phyloP scores from a whole-genome alignment of 2,113 vertebrate genomes.

The Monopterus albus region DNA sequence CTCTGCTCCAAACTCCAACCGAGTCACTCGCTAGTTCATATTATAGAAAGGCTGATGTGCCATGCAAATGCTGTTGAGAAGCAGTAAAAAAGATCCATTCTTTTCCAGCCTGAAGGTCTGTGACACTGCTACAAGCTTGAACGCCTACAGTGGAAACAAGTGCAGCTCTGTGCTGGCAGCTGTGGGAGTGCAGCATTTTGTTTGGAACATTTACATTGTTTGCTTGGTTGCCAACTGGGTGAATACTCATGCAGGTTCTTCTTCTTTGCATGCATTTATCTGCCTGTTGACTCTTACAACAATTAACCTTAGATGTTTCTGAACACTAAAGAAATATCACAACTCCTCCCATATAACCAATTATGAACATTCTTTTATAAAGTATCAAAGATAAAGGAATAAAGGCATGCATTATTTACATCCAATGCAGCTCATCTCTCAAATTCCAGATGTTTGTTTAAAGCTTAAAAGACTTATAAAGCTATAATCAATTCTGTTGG shows the following conservation, averaged over 20 bases:
- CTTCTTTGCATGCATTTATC: neutral
- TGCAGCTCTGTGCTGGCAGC: conserved; percentile 38
- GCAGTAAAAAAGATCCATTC: conserved; percentile 19
- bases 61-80: neutral
- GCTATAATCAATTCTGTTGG: no score
- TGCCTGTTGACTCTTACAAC: neutral
- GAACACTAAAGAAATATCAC: neutral
- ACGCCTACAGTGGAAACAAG: conserved; percentile 64
- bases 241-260: conserved; percentile 1
- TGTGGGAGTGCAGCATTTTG: conserved; percentile 57
- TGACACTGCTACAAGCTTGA: conserved; percentile 29
- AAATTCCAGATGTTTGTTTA: no score
- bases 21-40: neutral
- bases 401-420: no score
- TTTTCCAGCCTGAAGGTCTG: conserved; percentile 16
- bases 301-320: neutral
- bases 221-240: conserved; percentile 35
- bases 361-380: no score
- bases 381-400: no score
- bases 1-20: neutral
- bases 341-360: no score
- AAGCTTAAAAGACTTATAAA: no score
- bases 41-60: neutral
- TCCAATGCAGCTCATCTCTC: no score
- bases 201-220: conserved; percentile 59